Conservation (phyloP, 30 jellyfish, hydroid and myxozoan species). For the Aurelia coerulea region DNA sequence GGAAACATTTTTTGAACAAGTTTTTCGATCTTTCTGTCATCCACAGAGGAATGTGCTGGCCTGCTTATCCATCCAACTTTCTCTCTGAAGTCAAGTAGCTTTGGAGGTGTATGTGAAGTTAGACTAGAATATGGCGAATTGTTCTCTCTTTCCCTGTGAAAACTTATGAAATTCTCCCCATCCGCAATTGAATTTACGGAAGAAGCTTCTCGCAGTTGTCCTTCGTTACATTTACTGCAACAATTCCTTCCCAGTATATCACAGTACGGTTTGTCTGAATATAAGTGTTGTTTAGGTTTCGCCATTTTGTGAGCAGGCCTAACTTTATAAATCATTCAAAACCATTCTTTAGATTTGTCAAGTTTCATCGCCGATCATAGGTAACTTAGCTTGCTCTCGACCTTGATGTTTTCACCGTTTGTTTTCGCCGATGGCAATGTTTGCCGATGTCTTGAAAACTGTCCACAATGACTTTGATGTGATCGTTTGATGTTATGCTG, state of each 20-base stretch:
- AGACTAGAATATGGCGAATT: background rate
- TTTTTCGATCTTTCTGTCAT: background rate
- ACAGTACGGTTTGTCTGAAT: background rate
- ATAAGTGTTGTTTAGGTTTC: background rate
- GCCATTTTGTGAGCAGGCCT: background rate
- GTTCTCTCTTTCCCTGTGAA: background rate
- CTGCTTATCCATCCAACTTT: background rate
- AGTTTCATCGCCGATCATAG: too few species aligned
- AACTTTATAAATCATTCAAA: too few species aligned
- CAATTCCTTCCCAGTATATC: background rate
- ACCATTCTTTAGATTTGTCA: too few species aligned
- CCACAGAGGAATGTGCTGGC: background rate
- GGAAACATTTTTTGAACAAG: background rate
- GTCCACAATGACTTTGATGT: too few species aligned
- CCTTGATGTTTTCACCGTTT: too few species aligned
- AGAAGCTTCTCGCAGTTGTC: background rate
- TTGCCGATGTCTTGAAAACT: too few species aligned
- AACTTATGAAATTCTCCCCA: background rate
- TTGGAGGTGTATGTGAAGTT: background rate
- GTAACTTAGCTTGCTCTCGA: too few species aligned
- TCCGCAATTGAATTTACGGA: background rate
- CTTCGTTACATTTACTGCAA: constrained; percentile 1
- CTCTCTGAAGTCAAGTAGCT: background rate
- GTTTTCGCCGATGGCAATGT: too few species aligned
- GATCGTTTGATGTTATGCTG: too few species aligned